Evolutionary conservation across 2,888 invertebrate species (phyloP).

Genomic region (Choreutis nemorana): DNA sequence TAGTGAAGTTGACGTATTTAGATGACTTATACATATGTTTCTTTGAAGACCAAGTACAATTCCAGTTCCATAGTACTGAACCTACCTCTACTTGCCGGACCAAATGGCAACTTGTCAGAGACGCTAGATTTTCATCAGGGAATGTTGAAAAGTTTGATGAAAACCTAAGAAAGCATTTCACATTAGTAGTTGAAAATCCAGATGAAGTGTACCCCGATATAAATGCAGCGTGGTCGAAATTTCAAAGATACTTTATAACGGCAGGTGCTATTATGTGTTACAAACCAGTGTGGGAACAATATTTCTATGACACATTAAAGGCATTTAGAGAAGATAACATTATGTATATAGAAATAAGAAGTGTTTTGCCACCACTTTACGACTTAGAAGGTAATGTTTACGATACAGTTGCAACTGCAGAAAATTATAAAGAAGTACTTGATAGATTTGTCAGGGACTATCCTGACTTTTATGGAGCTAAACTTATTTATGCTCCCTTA

Average conservation of each 20-base stretch:
- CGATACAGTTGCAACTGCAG: conserved; percentile 57
- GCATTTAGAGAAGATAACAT: conserved; percentile 74
- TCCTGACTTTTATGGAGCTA: conserved; percentile 73
- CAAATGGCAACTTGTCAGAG: conserved; percentile 57
- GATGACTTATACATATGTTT: conserved; percentile 67
- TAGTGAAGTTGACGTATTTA: conserved; percentile 69
- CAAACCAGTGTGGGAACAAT: conserved; percentile 71
- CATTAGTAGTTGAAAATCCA: conserved; percentile 60
- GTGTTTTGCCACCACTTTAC: conserved; percentile 69
- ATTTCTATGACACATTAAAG: conserved; percentile 70
- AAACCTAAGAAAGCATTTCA: conserved; percentile 56
- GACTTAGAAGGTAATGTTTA: conserved; percentile 70
- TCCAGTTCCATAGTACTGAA: conserved; percentile 29
- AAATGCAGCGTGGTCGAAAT: conserved; percentile 68
- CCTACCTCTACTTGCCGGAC: conserved; percentile 25
- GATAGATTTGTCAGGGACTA: conserved; percentile 66
- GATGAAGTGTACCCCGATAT: conserved; percentile 53
- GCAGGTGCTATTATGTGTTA: conserved; percentile 64
- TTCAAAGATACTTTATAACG: conserved; percentile 61
- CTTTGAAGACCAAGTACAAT: conserved; percentile 21
- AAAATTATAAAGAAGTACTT: conserved; percentile 60
- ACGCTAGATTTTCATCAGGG: conserved; percentile 47
- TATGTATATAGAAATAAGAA: conserved; percentile 74
- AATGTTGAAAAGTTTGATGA: conserved; percentile 60
- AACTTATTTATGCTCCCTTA: conserved; percentile 73